Evolutionary conservation across 2,888 invertebrate genomes (phyloP).

Genomic region (Lacanobia wlatinum): DNA sequence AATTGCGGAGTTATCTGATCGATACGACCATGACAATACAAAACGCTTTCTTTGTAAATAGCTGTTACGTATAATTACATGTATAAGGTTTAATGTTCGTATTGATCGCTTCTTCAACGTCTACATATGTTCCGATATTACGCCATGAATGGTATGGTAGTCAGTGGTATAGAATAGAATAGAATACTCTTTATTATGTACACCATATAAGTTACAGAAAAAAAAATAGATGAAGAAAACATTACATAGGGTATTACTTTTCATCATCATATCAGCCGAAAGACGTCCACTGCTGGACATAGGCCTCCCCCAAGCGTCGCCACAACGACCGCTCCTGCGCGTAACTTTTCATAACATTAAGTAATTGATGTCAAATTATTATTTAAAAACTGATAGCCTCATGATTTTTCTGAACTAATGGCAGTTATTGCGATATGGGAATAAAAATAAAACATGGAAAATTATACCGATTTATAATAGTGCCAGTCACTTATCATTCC

Average conservation of each 20-base stretch:
- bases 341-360: slow-evolving; percentile 19
- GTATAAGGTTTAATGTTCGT: neutral
- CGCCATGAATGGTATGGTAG: no score
- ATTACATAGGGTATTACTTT: no score
- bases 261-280: no score
- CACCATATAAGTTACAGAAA: no score
- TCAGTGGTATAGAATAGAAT: no score
- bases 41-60: neutral
- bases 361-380: slow-evolving; percentile 10
- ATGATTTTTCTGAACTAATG: neutral
- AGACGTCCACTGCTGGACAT: no score
- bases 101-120: slow-evolving; percentile 1
- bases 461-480: neutral
- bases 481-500: slow-evolving; percentile 29
- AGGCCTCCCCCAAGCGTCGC: no score
- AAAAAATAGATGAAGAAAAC: no score
- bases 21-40: slow-evolving; percentile 28
- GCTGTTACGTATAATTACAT: neutral
- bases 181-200: no score
- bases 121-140: slow-evolving; percentile 1
- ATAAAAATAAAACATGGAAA: neutral
- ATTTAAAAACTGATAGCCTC: slow-evolving; percentile 31
- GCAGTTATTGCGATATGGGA: slow-evolving; percentile 17
- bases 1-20: neutral
- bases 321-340: no score